Evolutionary conservation across 2,113 vertebrate genomes (phyloP).

Genomic region (Dunckerocampus dactyliophorus): DNA sequence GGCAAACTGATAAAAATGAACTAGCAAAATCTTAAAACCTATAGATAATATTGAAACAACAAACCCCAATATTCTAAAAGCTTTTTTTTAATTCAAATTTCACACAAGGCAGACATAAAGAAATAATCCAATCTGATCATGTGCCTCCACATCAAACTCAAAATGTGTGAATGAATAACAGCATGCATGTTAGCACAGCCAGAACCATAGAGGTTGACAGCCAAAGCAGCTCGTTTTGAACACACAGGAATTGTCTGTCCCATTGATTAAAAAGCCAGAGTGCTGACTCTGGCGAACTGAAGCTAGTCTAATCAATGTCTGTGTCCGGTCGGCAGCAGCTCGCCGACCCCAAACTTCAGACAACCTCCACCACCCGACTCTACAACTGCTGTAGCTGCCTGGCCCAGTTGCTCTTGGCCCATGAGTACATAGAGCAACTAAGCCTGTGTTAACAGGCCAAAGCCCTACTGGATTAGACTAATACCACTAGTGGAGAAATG

Average conservation of each 20-base stretch:
- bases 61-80: too few species aligned
- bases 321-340: slow-evolving; percentile 43
- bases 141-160: not conserved
- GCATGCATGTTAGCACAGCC: slow-evolving; percentile 3
- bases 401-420: slow-evolving; percentile 54
- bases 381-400: slow-evolving; percentile 28
- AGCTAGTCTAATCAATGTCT: slow-evolving; percentile 39
- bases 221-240: slow-evolving; percentile 28
- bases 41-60: too few species aligned
- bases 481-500: slow-evolving; percentile 39
- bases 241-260: slow-evolving; percentile 4
- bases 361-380: slow-evolving; percentile 30
- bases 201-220: slow-evolving; percentile 25
- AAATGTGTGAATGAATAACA: slow-evolving; percentile 26
- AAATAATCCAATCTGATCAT: not conserved
- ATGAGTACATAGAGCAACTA: slow-evolving; percentile 40
- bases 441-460: slow-evolving; percentile 51
- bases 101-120: too few species aligned
- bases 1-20: too few species aligned
- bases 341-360: slow-evolving; percentile 28
- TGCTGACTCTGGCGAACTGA: slow-evolving; percentile 57
- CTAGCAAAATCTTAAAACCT: too few species aligned
- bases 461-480: slow-evolving; percentile 58
- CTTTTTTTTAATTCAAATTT: too few species aligned
- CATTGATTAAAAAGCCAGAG: slow-evolving; percentile 26